Base-by-base conservation (phyloP, 2,797 vertebrate species). In the Danio tinwini region DNA sequence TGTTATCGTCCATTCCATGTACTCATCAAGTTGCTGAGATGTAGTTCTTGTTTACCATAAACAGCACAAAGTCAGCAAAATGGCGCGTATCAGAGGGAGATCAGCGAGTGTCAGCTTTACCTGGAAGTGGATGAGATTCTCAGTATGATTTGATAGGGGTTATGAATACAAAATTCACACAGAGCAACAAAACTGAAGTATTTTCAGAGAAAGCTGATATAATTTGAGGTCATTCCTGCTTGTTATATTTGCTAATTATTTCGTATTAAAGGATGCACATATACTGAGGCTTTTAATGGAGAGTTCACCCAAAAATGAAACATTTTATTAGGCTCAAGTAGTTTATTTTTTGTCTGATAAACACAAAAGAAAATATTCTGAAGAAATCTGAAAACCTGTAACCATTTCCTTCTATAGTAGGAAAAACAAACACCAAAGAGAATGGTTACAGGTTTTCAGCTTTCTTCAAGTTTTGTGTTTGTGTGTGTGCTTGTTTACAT, bases 41-140 rank as follows among this genome's bases (percentile, higher is more conserved):
- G 92, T 87, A 5, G 17, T 55, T 74, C 64, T 83, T 56, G 69
- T 86, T 63, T 82, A 47, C 79, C 83, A 82, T 88, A 88, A 59
- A 68, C 59, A 58, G 49, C 4, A 58, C 29, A 21, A 6, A 61
- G 81, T 86, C 78, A 84, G 71, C 85, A 83, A 40, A 49, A 59
- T 71, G 50, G n/a, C 63, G 56, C 11, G 53, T 44, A 78, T 75
- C 59, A 70, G 50, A 71, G 79, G 63, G 21, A 13, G 14, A 78
- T 84, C 79, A 58, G 79, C 58, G 47, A 56, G 63, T 12, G 62
- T 86, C 83, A 86, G 85, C 85, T 78, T 44, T 67, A 56, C 40
- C 12, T 52, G 7, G n/a, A 52, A n/a, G 19, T 62, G 59, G 12
- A 68, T 13, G 55, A 13, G 7, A 40, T 55, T 71, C 81, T 72